A percentile compares a stretch with the other conserved stretches of the same genome.
These are phyloP conservation scores for Darevskia mixta DNA, from an alignment of 2,797 vertebrate genomes.

Conservation along the genomic window DNA sequence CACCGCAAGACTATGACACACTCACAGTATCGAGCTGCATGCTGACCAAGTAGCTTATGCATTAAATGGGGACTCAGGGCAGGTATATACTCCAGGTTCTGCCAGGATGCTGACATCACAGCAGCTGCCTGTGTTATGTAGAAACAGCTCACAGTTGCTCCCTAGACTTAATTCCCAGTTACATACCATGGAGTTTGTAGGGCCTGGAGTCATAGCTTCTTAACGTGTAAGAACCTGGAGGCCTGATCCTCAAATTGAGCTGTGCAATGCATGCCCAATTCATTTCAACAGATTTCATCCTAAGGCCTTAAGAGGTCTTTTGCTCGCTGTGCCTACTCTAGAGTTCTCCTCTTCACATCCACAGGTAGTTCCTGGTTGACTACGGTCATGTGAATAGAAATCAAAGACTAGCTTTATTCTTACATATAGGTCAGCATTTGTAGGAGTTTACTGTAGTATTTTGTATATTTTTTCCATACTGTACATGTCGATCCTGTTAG, in stretches of 20 bases:
- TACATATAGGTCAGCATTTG: neutral
- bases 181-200: neutral
- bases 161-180: neutral
- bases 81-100: neutral
- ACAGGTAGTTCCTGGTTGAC: neutral
- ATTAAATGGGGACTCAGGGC: too few relatives aligned
- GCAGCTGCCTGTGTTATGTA: neutral
- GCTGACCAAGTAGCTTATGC: neutral
- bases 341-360: neutral
- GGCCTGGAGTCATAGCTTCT: neutral
- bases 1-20: neutral
- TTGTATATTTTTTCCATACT: neutral
- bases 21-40: neutral
- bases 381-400: neutral
- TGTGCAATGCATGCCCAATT: neutral
- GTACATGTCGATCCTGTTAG: neutral
- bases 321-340: neutral
- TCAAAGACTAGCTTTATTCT: neutral
- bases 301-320: neutral
- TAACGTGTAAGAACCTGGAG: neutral
- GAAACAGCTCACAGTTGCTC: neutral
- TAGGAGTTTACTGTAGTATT: neutral
- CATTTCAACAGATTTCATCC: neutral
- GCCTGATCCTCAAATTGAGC: neutral
- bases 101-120: neutral